phyloP scores from a whole-genome alignment of 2,888 invertebrate genomes.

The Brachylomia viminalis region DNA sequence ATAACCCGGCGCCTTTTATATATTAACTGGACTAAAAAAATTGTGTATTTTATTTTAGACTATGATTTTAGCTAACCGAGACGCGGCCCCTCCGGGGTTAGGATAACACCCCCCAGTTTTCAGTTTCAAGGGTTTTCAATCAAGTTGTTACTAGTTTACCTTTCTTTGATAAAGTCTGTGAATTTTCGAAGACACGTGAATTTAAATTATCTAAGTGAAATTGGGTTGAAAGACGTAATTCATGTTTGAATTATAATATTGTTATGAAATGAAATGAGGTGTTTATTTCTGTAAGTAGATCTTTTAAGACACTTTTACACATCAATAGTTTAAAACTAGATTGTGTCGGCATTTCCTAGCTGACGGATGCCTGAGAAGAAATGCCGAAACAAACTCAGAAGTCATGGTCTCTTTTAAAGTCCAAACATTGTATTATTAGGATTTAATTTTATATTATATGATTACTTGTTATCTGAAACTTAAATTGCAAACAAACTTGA shows the following conservation, averaged over 20 bases:
- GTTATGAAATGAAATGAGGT: too few relatives aligned
- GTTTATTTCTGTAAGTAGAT: too few relatives aligned
- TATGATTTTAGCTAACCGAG: constrained; percentile 22
- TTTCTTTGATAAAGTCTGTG: constrained; percentile 11
- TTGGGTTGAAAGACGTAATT: neutral
- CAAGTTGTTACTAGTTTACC: neutral
- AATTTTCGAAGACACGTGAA: neutral
- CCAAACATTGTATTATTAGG: too few relatives aligned
- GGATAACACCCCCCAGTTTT: constrained; percentile 14
- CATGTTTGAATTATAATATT: neutral
- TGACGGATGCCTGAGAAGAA: too few relatives aligned
- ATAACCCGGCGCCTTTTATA: constrained; percentile 15
- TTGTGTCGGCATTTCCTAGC: too few relatives aligned
- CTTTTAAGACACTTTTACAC: too few relatives aligned
- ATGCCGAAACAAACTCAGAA: too few relatives aligned
- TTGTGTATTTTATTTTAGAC: constrained; percentile 40
- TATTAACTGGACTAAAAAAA: constrained; percentile 21
- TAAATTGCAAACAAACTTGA: neutral
- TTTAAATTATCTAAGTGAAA: neutral
- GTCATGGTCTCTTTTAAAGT: too few relatives aligned
- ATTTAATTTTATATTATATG: too few relatives aligned
- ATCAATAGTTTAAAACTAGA: too few relatives aligned
- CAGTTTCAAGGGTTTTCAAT: constrained; percentile 14
- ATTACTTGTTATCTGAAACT: neutral
- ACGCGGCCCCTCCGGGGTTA: neutral